These are phyloP conservation scores for Bufo bufo DNA, from an alignment of 2,113 vertebrate genomes.

Conservation along the genomic window DNA sequence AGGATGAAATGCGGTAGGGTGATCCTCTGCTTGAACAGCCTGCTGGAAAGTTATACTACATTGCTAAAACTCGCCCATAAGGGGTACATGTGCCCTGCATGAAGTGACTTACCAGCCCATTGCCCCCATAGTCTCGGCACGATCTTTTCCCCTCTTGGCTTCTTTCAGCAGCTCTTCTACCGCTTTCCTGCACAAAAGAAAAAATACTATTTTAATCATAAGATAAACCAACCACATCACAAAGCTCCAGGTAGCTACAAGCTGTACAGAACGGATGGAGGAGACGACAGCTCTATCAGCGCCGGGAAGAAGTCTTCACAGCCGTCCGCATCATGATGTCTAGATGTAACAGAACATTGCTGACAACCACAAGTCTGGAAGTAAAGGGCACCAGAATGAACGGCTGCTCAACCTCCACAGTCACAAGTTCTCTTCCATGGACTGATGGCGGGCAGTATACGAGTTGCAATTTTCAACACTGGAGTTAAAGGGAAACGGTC, in stretches of 20 bases:
- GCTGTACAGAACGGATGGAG: neutral
- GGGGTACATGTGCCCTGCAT: neutral
- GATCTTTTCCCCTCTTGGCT: conserved; percentile 87
- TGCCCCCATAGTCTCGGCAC: conserved; percentile 97
- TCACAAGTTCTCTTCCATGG: neutral
- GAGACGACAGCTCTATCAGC: neutral
- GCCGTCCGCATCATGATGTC: neutral
- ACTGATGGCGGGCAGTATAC: no score
- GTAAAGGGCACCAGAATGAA: neutral
- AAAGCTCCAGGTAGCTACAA: neutral
- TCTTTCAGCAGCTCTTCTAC: conserved; percentile 94
- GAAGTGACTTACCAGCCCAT: conserved; percentile 88
- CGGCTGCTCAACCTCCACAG: neutral
- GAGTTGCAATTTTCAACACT: no score
- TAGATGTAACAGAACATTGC: neutral
- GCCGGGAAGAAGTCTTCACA: neutral
- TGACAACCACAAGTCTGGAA: neutral
- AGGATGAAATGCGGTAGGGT: no score
- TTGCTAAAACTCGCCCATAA: neutral
- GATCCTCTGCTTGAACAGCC: no score
- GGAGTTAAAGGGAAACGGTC: no score
- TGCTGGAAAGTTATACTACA: no score
- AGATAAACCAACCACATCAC: neutral
- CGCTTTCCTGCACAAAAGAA: conserved; percentile 78
- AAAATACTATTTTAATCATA: neutral